phyloP scores from a whole-genome alignment of 2,797 vertebrate genomes.

The Trematomus bernacchii region DNA sequence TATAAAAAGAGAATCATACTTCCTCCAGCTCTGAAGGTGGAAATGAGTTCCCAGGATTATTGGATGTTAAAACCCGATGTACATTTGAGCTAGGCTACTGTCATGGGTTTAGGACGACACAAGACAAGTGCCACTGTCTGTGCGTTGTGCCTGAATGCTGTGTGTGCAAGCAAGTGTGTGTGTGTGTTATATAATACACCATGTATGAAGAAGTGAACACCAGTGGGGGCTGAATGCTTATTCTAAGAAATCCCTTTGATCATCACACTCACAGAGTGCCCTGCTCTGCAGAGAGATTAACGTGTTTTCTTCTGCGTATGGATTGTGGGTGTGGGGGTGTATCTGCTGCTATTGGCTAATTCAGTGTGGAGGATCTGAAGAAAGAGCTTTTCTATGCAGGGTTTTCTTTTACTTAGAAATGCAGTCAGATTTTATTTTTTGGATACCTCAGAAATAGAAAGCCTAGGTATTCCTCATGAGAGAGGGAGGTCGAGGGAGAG shows the following conservation, averaged over 20 bases:
- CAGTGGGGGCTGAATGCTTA: constrained; percentile 13
- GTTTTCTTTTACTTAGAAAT: background rate
- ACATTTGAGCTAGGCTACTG: background rate
- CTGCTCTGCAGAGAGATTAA: constrained; percentile 42
- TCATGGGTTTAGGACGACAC: constrained; percentile 11
- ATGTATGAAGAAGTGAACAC: constrained; percentile 13
- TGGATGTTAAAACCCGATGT: background rate
- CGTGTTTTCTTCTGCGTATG: constrained; percentile 5
- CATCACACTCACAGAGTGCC: constrained; percentile 1
- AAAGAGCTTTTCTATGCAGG: constrained; percentile 13
- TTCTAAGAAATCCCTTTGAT: constrained; percentile 48
- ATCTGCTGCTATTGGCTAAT: constrained; percentile 34
- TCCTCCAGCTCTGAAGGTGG: background rate
- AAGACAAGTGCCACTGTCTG: background rate
- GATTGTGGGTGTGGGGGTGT: constrained; percentile 12
- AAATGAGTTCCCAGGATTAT: constrained; percentile 1
- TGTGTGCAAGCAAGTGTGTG: background rate
- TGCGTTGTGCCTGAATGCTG: no score
- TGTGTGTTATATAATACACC: constrained; percentile 2
- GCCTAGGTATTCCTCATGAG: no score
- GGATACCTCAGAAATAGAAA: background rate
- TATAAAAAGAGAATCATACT: background rate
- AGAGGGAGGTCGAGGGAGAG: background rate
- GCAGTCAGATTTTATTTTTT: background rate
- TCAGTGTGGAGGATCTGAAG: constrained; percentile 36